Base-by-base conservation (phyloP, 2,113 vertebrate species). In the Carassius gibelio region DNA sequence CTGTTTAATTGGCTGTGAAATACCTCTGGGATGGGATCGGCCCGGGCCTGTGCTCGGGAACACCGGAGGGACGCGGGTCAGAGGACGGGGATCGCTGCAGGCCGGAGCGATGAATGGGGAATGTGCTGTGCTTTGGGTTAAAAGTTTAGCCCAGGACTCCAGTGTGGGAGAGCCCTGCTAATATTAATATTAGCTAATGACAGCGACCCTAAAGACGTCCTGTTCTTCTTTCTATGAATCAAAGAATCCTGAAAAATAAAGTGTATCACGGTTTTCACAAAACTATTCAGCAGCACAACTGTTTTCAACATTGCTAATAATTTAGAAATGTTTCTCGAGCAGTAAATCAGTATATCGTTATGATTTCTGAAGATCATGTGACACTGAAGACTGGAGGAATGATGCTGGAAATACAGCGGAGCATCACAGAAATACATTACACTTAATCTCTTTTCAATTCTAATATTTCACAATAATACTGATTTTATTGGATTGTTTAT, bases 21-120 rank as follows among this genome's bases (percentile, higher is more conserved):
- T 91, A 90, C 81, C 92, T 94, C 83, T 75, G 88, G 52, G 85
- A 90, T 93, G 81, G 52, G 85, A 91, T 93, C 92, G 89, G 94
- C 92, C 91, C 48, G 87, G 94, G 93, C 94, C 94, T 94, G 94
- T 68, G 81, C 57, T 81, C 85, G 26, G 1, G 26, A 66, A 45
- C 55, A 84, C 78, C 80, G 74, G 85, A 82, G 89, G 87, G 88
- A 92, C 57, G 8, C 75, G 26, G 72, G 23, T 55, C 50, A 57
- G 71, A 81, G 84, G 36, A 64, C 23, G 52, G 4, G 79, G 72
- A 78, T 38, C 62, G 84, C 52, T 80, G 61, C 75, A 50, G 62
- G 55, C 15, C 68, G 66, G 45, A 87, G 66, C 34, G 34, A 36
- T 52, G 13, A 45, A 57, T 6, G 19, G 34, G 80, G 36, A 87